A percentile compares a stretch with the other conserved stretches of the same genome.
Conservation (phyloP, 1,140 invertebrate species). For the Solenopsis invicta region DNA sequence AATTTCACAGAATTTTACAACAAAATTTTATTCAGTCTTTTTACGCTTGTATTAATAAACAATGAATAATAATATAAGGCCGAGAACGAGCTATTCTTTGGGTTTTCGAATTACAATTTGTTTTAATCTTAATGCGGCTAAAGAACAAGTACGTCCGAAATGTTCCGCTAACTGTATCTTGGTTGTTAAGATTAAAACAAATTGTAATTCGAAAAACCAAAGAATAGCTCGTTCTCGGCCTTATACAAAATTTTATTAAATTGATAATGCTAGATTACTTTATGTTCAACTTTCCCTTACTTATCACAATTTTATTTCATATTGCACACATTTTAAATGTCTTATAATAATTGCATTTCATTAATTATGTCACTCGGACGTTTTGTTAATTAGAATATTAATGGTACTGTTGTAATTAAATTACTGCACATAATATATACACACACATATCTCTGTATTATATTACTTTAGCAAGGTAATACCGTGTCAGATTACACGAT, state of each 20-base stretch:
- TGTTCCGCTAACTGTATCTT: too few relatives aligned
- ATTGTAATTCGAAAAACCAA: too few relatives aligned
- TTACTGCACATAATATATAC: background rate
- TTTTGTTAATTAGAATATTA: constrained; percentile 52
- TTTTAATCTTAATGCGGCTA: too few relatives aligned
- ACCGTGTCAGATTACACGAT: background rate
- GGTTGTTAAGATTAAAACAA: too few relatives aligned
- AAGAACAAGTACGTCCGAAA: too few relatives aligned
- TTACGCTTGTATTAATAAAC: too few relatives aligned
- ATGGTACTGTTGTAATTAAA: constrained; percentile 38
- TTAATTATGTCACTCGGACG: constrained; percentile 26
- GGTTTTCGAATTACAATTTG: too few relatives aligned
- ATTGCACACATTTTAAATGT: background rate
- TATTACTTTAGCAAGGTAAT: constrained; percentile 20
- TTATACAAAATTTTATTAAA: too few relatives aligned
- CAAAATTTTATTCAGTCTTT: background rate
- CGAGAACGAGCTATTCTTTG: too few relatives aligned
- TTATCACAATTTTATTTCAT: background rate
- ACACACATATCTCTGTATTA: background rate
- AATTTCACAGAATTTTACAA: background rate
- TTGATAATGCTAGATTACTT: background rate
- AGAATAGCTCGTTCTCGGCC: too few relatives aligned
- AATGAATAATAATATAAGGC: too few relatives aligned
- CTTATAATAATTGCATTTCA: background rate
- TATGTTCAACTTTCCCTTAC: background rate